Percentiles rank a stretch among this genome's conserved stretches.
These are phyloP conservation scores for Phallusia fumigata DNA, from an alignment of 23 tunicate species.

Conservation along the genomic window DNA sequence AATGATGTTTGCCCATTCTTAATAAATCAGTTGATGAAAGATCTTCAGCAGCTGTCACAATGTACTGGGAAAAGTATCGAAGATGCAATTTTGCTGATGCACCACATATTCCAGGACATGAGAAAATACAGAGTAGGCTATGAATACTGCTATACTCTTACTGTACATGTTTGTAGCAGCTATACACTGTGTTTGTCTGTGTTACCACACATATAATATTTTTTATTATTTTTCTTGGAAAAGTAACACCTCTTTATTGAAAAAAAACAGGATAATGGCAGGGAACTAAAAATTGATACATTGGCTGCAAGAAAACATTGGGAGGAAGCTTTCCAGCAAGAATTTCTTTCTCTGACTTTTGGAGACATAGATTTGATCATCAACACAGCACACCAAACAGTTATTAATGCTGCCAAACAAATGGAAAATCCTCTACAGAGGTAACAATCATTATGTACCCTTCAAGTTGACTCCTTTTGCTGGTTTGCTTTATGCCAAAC, in stretches of 20 bases:
- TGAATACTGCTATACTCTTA: no score
- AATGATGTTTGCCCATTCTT: conserved; percentile 15
- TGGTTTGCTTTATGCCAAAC: no score
- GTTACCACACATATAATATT: no score
- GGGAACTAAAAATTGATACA: not conserved
- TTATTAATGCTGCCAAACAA: conserved; percentile 23
- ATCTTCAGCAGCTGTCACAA: conserved; percentile 17
- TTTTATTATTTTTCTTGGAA: no score
- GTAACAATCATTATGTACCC: not conserved
- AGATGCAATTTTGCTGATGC: conserved; percentile 33
- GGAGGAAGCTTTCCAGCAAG: conserved; percentile 39
- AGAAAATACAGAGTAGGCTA: conserved; percentile 2
- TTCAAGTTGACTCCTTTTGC: no score
- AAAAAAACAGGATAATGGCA: not conserved
- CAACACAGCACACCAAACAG: conserved; percentile 3
- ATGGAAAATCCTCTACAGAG: conserved; percentile 25
- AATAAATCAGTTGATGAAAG: conserved; percentile 31
- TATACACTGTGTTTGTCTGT: no score
- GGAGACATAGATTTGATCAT: conserved; percentile 26
- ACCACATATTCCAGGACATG: conserved; percentile 33
- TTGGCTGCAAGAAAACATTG: conserved; percentile 31
- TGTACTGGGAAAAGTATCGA: conserved; percentile 42
- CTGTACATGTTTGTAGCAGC: no score
- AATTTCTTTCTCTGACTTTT: conserved; percentile 29
- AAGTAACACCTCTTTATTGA: not conserved